phyloP scores from a whole-genome alignment of 2,797 vertebrate genomes.

The Iguana delicatissima region DNA sequence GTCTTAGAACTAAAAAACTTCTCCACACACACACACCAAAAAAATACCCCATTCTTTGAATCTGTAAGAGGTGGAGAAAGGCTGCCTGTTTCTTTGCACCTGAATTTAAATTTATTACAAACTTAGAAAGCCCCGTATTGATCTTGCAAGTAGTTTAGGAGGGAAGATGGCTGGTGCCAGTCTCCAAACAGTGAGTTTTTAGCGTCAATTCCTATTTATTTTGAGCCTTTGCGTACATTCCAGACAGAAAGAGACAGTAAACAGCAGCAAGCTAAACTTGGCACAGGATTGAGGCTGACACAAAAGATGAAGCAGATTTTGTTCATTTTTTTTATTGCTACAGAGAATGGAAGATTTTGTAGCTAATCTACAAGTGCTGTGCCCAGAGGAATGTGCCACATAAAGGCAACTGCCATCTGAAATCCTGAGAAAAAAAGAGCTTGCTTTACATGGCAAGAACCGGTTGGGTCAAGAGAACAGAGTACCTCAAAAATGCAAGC shows the following conservation, averaged over 20 bases:
- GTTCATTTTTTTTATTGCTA: constrained; percentile 39
- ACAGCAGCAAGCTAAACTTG: constrained; percentile 28
- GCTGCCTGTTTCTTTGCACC: background rate
- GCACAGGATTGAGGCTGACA: constrained; percentile 1
- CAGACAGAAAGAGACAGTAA: constrained; percentile 3
- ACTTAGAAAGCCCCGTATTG: background rate
- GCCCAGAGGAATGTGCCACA: constrained; percentile 32
- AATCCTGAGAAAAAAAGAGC: background rate
- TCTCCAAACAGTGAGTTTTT: background rate
- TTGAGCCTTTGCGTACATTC: constrained; percentile 31
- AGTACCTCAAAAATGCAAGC: background rate
- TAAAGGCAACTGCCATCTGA: constrained; percentile 19
- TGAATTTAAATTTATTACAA: background rate
- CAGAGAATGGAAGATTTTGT: constrained; percentile 36
- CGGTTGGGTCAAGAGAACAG: constrained; percentile 21
- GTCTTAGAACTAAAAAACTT: constrained; percentile 47
- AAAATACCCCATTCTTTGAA: constrained; percentile 50
- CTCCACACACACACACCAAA: constrained; percentile 40
- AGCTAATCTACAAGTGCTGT: constrained; percentile 38
- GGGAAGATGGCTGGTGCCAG: background rate
- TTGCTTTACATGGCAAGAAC: background rate
- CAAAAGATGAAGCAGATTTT: constrained; percentile 48
- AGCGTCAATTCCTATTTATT: background rate
- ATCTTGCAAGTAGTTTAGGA: background rate
- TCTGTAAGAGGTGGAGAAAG: constrained; percentile 37